Base-by-base conservation (phyloP, 2,113 vertebrate species). In the Nothocercus julius region DNA sequence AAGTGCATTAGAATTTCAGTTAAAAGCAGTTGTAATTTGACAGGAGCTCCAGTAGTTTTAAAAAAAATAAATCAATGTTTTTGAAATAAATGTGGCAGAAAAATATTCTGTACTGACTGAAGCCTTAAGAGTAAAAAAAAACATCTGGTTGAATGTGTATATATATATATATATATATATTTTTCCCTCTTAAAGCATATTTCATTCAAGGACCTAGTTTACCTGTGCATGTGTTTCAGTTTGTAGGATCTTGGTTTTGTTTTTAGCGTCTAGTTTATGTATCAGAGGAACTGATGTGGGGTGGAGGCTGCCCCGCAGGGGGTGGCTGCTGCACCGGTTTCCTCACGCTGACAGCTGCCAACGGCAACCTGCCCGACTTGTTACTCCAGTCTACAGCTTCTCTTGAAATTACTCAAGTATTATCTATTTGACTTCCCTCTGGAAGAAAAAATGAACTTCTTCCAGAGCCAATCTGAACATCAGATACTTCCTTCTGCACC, bases 341-440 rank as follows among this genome's bases (percentile, higher is more conserved):
- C 49, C n/a, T 68, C 89, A 45, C 1, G 2, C 47, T 58, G 20
- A 86, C 47, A 72, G 66, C 66, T 86, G 91, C 80, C 87, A 91
- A 28, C 62, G 30, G 16, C 27, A 84, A 25, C 80, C 30, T 25
- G 90, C 86, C 76, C 77, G 93, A 96, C 94, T 40, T 76, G 95
- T 86, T 87, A 11, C 66, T 82, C 88, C 27, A 49, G 94, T 94
- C 53, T 84, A 58, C 62, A 40, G 34, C 85, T 1, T 24, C 54
- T 93, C 83, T 79, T 90, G 88, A 92, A 92, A 93, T 89, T n/a
- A 20, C 42, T 79, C 15, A 63, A 49, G 25, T 79, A 76, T 84
- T 90, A 93, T 93, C 92, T 86, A 9, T 79, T 76, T 93, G 85
- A 76, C 49, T 94, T 73, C 58, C 81, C 85, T 90, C 84, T 90